Base-by-base conservation (phyloP, 2,113 vertebrate species). In the Melanerpes formicivorus region DNA sequence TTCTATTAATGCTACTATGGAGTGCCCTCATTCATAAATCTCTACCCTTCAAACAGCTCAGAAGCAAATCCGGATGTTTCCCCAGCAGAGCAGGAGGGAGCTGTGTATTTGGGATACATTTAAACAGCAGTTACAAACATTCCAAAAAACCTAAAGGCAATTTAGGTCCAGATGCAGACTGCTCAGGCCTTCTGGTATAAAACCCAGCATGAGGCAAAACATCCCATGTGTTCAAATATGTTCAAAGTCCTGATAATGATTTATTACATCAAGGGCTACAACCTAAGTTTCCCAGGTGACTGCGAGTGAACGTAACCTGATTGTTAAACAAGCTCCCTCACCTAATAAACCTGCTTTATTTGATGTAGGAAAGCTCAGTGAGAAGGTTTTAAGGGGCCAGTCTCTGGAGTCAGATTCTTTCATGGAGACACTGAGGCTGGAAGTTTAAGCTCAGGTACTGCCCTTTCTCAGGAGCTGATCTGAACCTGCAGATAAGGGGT, bases 201-300 rank as follows among this genome's bases (percentile, higher is more conserved):
- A 94, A 87, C 22, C 0, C 80, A 76, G 77, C 88, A 59, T 13
- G 90, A 59, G 90, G 74, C 80, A 79, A 96, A 96, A 34, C 63
- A 81, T 94, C 80, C 84, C 91, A 69, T 50, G 80, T 90, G 93
- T 89, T 94, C 63, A 56, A 90, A 87, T 17, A 71, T 48, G 90
- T 79, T 89, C 83, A 86, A 80, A 91, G 80, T 18, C 54, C 74
- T 81, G 87, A 90, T 90, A 84, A 90, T 84, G 62, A 90, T 95
- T 94, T 93, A 93, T 88, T 88, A 48, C 64, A 93, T 65, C 77
- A 34, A 79, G 66, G 80, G 44, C 91, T 79, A 40, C 46, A 86
- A 90, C 78, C 91, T 81, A 19, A 19, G 89, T 90, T 87, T 92
- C 93, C 95, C 94, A 90, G 93, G 91, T 93, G 95, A 92, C 87